These are phyloP conservation scores for Cantharis rustica DNA, from an alignment of 2,888 invertebrate species.

Conservation along the genomic window DNA sequence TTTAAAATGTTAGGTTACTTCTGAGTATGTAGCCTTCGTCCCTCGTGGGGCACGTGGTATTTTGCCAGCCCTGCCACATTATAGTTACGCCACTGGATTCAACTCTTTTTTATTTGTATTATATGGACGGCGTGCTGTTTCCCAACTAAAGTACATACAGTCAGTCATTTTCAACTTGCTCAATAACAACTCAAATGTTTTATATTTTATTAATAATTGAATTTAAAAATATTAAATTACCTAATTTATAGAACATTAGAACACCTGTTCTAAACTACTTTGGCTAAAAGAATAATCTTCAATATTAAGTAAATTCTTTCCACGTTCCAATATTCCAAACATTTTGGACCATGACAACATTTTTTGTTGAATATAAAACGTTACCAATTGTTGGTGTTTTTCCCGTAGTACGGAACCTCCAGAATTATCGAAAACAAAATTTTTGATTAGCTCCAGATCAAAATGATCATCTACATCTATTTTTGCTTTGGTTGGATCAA, in stretches of 20 bases:
- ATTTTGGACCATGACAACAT: slow-evolving; percentile 72
- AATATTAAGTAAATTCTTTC: slow-evolving; percentile 56
- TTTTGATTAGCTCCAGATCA: slow-evolving; percentile 15
- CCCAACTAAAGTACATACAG: too few species aligned
- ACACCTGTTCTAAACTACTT: slow-evolving; percentile 80
- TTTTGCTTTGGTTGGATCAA: too few species aligned
- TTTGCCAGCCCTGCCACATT: too few species aligned
- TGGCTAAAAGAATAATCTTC: slow-evolving; percentile 85
- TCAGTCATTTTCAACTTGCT: too few species aligned
- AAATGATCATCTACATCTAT: slow-evolving; percentile 32
- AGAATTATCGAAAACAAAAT: slow-evolving; percentile 44
- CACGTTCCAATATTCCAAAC: slow-evolving; percentile 74
- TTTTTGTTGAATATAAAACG: slow-evolving; percentile 68
- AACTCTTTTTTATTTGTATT: too few species aligned
- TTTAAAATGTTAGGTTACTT: too few species aligned
- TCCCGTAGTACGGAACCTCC: slow-evolving; percentile 59
- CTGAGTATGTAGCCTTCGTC: too few species aligned
- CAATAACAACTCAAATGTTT: too few species aligned
- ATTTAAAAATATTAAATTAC: neutral
- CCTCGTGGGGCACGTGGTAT: too few species aligned
- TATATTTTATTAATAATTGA: too few species aligned
- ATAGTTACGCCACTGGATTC: too few species aligned
- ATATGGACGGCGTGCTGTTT: too few species aligned
- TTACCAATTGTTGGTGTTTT: slow-evolving; percentile 72
- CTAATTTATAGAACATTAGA: slow-evolving; percentile 61